A percentile compares a stretch with the other conserved stretches of the same genome.
phyloP scores from a whole-genome alignment of 2,888 invertebrate genomes.

The Charanyca ferruginea region DNA sequence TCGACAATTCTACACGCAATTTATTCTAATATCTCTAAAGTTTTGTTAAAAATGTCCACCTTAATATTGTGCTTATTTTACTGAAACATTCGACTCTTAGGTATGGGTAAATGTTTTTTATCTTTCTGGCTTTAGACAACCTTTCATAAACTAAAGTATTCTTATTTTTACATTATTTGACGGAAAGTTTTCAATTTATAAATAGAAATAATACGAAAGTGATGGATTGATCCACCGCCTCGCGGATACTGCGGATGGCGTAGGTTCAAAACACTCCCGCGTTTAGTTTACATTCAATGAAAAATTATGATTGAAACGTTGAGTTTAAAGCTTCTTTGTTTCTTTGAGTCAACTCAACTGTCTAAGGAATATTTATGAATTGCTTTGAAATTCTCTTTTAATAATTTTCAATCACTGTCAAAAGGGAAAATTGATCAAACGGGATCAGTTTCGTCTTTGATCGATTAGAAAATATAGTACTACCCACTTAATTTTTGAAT shows the following conservation, averaged over 20 bases:
- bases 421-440: constrained; percentile 45
- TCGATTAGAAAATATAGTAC: constrained; percentile 24
- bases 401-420: constrained; percentile 63
- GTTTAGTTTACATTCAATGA: constrained; percentile 48
- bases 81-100: constrained; percentile 10
- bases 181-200: constrained; percentile 43
- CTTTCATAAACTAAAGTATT: constrained; percentile 11
- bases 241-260: constrained; percentile 11
- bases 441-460: constrained; percentile 39
- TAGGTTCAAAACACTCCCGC: constrained; percentile 40
- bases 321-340: constrained; percentile 59
- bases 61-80: constrained; percentile 14
- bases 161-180: constrained; percentile 23
- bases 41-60: constrained; percentile 39
- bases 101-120: constrained; percentile 13
- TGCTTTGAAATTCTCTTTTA: constrained; percentile 57
- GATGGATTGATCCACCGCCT: constrained; percentile 45
- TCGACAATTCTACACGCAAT: constrained; percentile 57
- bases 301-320: constrained; percentile 60
- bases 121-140: constrained; percentile 8
- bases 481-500: constrained; percentile 10
- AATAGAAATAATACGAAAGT: constrained; percentile 52
- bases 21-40: constrained; percentile 58
- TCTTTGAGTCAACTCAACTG: constrained; percentile 51
- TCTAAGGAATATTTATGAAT: constrained; percentile 54